These are phyloP conservation scores for Drosophila rubida DNA, from an alignment of 2,888 invertebrate genomes.

Conservation along the genomic window DNA sequence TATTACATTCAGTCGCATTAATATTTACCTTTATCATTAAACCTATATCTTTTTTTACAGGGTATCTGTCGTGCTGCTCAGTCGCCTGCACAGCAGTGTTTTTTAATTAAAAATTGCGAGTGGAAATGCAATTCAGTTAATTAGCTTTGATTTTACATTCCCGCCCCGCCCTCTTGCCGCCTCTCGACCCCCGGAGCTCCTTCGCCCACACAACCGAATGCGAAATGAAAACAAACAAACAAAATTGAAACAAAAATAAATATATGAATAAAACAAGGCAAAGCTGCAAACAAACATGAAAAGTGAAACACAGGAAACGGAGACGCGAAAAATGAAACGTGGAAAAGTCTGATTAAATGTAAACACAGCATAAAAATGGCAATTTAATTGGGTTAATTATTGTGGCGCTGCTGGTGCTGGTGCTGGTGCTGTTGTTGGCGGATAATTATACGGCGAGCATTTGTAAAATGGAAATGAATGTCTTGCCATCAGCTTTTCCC, in stretches of 20 bases:
- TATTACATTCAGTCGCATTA: too few species aligned
- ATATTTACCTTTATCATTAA: too few species aligned
- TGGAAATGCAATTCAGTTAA: slow-evolving; percentile 20
- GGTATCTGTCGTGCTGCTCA: not conserved
- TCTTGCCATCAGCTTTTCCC: slow-evolving; percentile 25
- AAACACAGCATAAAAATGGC: slow-evolving; percentile 40
- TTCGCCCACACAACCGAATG: not conserved
- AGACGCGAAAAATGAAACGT: not conserved
- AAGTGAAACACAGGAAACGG: slow-evolving; percentile 43
- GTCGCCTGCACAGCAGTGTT: not conserved
- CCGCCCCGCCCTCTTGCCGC: not conserved
- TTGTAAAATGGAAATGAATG: slow-evolving; percentile 31
- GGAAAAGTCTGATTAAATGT: slow-evolving; percentile 38
- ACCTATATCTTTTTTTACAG: not conserved
- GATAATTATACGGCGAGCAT: slow-evolving; percentile 29
- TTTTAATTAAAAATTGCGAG: slow-evolving; percentile 30
- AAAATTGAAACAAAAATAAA: slow-evolving; percentile 26
- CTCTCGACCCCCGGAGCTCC: too few species aligned
- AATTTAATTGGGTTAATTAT: slow-evolving; percentile 50
- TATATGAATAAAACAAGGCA: slow-evolving; percentile 24
- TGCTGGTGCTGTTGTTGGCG: slow-evolving; percentile 3
- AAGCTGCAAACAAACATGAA: slow-evolving; percentile 35
- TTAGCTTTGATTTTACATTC: slow-evolving; percentile 26
- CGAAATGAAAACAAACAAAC: slow-evolving; percentile 39
- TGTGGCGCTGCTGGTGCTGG: not conserved